Base-by-base conservation (phyloP, 2,797 vertebrate genomes). In the Falco naumanni region DNA sequence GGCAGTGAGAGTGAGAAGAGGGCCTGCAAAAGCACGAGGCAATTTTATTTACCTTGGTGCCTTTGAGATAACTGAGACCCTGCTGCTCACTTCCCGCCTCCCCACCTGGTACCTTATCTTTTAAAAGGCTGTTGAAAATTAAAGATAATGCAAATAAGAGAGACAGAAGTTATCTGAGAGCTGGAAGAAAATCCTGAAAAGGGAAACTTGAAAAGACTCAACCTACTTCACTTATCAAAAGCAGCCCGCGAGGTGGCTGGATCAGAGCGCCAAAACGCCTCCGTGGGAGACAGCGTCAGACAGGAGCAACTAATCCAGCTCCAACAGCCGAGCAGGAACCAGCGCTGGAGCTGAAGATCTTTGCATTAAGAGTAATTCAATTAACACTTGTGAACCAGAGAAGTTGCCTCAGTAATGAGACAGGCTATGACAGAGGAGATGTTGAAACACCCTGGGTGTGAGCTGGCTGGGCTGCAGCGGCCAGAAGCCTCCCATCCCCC, bases 171-270 rank as follows among this genome's bases (percentile, higher is more conserved):
- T 84, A 92, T 54, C 45, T 77, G 71, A 85, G 45, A 84, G 45
- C 29, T 34, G 41, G 51, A 4, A 89, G 82, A 83, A 87, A 90
- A 77, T 33, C 41, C 71, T 89, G 89, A 79, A 87, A 93, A 80
- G 65, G 33, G n/a, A 92, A 95, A 84, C 56, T 92, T 90, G 39
- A 33, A 89, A 94, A 95, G 85, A 45, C 68, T 95, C 91, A 95
- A 48, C 78, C 86, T 93, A 87, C 90, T 97, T 90, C 65, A 95
- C 26, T 86, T 95, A 94, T 91, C 92, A 97, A 88, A 95, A 94
- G 69, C 86, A 69, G 69, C 54, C 70, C 1, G 6, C 1, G 2
- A 92, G 60, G 79, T 53, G 16, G 60, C 71, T 89, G 47, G 61
- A 86, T 95, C 82, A 97, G 92, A 95, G 61, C 78, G 85, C 50